These are phyloP conservation scores for Sinocyclocheilus anophthalmus DNA, from an alignment of 2,113 vertebrate genomes.

Conservation along the genomic window DNA sequence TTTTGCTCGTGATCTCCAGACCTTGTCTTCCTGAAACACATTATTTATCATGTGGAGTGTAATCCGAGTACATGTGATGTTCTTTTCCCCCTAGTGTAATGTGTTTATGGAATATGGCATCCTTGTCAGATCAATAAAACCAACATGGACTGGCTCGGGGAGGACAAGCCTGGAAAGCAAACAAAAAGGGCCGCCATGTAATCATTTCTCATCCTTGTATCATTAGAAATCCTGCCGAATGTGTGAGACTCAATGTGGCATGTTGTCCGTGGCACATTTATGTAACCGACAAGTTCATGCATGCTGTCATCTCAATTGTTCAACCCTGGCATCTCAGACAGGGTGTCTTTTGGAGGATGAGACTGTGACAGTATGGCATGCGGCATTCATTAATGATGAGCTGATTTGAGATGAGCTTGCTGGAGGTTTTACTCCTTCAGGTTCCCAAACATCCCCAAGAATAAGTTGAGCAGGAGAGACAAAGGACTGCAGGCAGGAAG, in stretches of 20 bases:
- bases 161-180: constrained; percentile 47
- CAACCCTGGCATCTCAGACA: background rate
- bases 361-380: constrained; percentile 6
- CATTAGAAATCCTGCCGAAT: constrained; percentile 36
- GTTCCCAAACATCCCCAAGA: constrained; percentile 16
- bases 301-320: constrained; percentile 8
- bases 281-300: constrained; percentile 43
- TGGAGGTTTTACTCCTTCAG: constrained; percentile 3
- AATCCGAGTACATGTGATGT: constrained; percentile 46
- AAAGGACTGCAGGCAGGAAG: background rate
- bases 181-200: constrained; percentile 39
- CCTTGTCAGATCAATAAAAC: constrained; percentile 59
- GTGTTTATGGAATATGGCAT: constrained; percentile 60
- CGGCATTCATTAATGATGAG: constrained; percentile 29
- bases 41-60: constrained; percentile 50
- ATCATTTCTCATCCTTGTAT: constrained; percentile 33
- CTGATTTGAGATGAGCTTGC: constrained; percentile 30
- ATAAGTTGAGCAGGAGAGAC: constrained; percentile 15
- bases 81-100: constrained; percentile 42
- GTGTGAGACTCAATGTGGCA: constrained; percentile 38
- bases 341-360: constrained; percentile 2
- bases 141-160: constrained; percentile 20
- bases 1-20: constrained; percentile 31
- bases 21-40: constrained; percentile 51
- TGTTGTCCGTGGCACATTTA: constrained; percentile 44